Evolutionary conservation across 1,140 invertebrate genomes (phyloP).

Genomic region (Phymorhynchus buccinoides): DNA sequence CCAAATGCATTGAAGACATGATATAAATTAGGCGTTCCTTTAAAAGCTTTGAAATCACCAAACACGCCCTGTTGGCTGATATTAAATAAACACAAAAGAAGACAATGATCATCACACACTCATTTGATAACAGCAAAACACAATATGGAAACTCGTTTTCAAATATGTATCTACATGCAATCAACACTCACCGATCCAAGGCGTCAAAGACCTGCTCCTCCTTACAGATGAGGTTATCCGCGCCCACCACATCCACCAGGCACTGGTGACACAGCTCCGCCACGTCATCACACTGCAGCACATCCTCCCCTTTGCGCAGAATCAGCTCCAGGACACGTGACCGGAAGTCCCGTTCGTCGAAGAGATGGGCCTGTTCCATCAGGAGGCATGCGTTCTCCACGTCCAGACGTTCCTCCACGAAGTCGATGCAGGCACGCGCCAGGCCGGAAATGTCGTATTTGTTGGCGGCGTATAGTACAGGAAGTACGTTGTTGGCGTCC

Average conservation of each 20-base stretch:
- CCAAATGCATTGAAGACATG: too few relatives aligned
- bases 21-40: too few relatives aligned
- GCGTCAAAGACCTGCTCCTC: constrained; percentile 34
- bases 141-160: too few relatives aligned
- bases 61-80: too few relatives aligned
- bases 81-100: too few relatives aligned
- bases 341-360: constrained; percentile 35
- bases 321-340: constrained; percentile 34
- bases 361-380: constrained; percentile 46
- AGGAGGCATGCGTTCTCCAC: constrained; percentile 82
- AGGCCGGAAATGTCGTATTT: constrained; percentile 87
- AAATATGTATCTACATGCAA: too few relatives aligned
- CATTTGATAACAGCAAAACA: too few relatives aligned
- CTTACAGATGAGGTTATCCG: constrained; percentile 37
- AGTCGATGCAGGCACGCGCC: constrained; percentile 86
- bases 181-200: constrained; percentile 4
- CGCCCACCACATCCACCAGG: constrained; percentile 6
- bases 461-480: constrained; percentile 87
- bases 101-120: too few relatives aligned
- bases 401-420: constrained; percentile 83
- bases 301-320: constrained; percentile 37
- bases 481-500: constrained; percentile 86
- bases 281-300: constrained; percentile 30
- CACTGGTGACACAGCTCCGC: constrained; percentile 36
- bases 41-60: too few relatives aligned